Percentiles rank a stretch among this genome's conserved stretches.
phyloP scores from a whole-genome alignment of 2,888 invertebrate species.

The Drosophila neotestacea region DNA sequence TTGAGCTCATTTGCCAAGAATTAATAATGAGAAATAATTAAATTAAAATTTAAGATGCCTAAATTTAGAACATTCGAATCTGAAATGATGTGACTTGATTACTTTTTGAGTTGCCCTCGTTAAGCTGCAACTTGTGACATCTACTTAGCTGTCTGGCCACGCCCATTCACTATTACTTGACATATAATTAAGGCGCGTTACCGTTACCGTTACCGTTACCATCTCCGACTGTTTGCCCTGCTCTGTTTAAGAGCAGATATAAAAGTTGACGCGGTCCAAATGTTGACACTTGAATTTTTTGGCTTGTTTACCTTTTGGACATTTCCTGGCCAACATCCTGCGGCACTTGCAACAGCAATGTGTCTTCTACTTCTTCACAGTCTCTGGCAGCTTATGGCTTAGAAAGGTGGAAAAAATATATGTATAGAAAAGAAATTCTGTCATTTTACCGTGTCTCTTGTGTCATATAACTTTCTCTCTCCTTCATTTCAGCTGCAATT shows the following conservation, averaged over 20 bases:
- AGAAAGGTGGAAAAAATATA: slow-evolving; percentile 16
- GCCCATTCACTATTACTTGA: slow-evolving; percentile 46
- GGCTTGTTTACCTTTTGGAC: slow-evolving; percentile 57
- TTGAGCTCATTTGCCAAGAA: slow-evolving; percentile 2
- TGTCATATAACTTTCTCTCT: slow-evolving; percentile 25
- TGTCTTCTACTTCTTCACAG: slow-evolving; percentile 6
- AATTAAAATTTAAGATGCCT: background rate
- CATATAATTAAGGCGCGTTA: slow-evolving; percentile 54
- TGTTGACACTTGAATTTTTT: slow-evolving; percentile 59
- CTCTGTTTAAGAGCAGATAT: slow-evolving; percentile 40
- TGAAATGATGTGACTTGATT: background rate
- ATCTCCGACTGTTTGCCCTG: slow-evolving; percentile 19
- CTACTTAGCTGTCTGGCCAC: slow-evolving; percentile 36
- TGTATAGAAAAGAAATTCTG: slow-evolving; percentile 31
- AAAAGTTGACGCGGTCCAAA: slow-evolving; percentile 52
- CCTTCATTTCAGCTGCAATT: background rate
- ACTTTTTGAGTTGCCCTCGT: slow-evolving; percentile 35
- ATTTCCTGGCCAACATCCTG: slow-evolving; percentile 61
- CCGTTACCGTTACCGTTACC: background rate
- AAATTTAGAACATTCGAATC: background rate
- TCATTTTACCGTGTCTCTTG: slow-evolving; percentile 29
- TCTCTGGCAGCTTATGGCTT: slow-evolving; percentile 21
- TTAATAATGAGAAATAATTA: background rate
- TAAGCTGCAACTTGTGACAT: slow-evolving; percentile 29
- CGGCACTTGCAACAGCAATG: slow-evolving; percentile 36